A percentile compares a stretch with the other conserved stretches of the same genome.
phyloP scores from a whole-genome alignment of 2,888 invertebrate genomes.

The Cryptus armator region DNA sequence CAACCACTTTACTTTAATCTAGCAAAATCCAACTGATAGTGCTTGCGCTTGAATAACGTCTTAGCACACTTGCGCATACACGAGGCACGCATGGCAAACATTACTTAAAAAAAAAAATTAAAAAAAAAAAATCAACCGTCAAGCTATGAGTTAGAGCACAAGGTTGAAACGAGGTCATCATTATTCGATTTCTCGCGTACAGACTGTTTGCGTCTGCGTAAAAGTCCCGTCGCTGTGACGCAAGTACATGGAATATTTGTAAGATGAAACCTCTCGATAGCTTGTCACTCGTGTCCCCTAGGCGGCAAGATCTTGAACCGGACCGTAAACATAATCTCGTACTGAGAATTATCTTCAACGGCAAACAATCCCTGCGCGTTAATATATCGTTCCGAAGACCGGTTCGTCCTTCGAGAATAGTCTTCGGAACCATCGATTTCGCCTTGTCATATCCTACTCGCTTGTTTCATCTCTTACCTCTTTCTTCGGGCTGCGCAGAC shows the following conservation, averaged over 20 bases:
- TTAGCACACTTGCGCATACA: conserved; percentile 6
- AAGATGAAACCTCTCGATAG: not conserved
- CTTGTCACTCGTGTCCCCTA: not conserved
- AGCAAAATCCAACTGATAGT: conserved; percentile 17
- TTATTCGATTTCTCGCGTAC: not conserved
- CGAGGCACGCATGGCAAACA: not conserved
- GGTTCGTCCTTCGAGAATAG: not conserved
- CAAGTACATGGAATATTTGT: not conserved
- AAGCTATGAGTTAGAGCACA: too few species aligned
- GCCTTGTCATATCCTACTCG: not conserved
- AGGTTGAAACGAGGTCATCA: not conserved
- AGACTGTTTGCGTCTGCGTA: not conserved
- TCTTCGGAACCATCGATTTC: not conserved
- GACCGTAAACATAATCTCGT: not conserved
- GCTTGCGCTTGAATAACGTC: conserved; percentile 22
- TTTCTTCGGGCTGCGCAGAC: not conserved
- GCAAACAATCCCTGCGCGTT: not conserved
- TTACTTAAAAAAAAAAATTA: conserved; percentile 7
- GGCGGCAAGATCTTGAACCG: not conserved
- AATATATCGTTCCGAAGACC: not conserved
- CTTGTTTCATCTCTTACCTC: not conserved
- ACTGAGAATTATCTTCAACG: not conserved
- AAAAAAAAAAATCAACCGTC: not conserved
- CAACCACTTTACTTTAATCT: conserved; percentile 11
- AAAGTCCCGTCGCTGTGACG: not conserved